A percentile compares a stretch with the other conserved stretches of the same genome.
These are phyloP conservation scores for Agapornis roseicollis DNA, from an alignment of 2,113 vertebrate genomes.

Conservation along the genomic window DNA sequence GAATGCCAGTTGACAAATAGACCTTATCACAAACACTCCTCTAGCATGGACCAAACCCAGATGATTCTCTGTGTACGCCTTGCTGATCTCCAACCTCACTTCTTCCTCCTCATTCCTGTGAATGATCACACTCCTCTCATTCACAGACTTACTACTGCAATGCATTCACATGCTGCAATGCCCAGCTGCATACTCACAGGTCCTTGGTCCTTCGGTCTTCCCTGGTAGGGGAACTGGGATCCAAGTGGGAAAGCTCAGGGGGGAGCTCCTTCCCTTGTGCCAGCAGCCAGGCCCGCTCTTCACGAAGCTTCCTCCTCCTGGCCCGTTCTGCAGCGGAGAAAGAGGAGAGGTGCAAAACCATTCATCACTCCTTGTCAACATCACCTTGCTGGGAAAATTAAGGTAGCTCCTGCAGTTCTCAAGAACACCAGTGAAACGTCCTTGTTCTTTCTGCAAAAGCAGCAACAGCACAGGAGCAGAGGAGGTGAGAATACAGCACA, in stretches of 20 bases:
- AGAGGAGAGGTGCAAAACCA: background rate
- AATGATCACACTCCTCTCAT: background rate
- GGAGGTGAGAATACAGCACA: background rate
- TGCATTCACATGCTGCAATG: accelerated
- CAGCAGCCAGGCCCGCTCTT: conserved; percentile 91
- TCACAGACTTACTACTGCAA: background rate
- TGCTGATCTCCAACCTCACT: background rate
- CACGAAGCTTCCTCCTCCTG: conserved; percentile 89
- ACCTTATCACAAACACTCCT: background rate
- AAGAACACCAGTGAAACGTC: background rate
- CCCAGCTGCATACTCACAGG: conserved; percentile 79
- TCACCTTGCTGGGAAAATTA: background rate
- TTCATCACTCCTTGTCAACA: background rate
- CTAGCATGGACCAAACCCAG: background rate
- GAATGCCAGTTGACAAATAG: background rate
- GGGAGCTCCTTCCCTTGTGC: conserved; percentile 93
- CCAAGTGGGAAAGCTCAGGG: conserved; percentile 88
- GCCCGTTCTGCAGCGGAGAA: conserved; percentile 82
- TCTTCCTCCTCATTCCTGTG: background rate
- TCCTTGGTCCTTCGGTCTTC: conserved; percentile 84
- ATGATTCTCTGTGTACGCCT: background rate
- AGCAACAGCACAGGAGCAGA: background rate
- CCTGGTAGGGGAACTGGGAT: conserved; percentile 85
- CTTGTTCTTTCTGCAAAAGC: background rate
- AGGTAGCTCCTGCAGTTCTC: background rate